These are phyloP conservation scores for Eumeta japonica DNA, from an alignment of 1,140 invertebrate genomes.

Conservation along the genomic window DNA sequence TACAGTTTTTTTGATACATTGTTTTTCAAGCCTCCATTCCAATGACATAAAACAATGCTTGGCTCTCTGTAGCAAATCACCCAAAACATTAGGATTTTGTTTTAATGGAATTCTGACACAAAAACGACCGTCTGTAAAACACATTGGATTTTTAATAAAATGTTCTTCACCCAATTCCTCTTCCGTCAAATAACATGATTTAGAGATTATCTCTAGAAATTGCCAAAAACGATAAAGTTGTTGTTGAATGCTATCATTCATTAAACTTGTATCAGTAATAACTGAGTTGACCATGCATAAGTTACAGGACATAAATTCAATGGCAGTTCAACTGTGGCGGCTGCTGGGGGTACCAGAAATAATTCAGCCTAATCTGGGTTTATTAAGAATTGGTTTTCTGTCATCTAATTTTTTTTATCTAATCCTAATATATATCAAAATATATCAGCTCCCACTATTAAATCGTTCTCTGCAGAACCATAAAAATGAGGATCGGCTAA, in stretches of 20 bases:
- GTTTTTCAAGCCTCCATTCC: slow-evolving; percentile 9
- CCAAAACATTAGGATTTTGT: slow-evolving; percentile 6
- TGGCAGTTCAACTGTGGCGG: too few species aligned
- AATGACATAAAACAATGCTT: slow-evolving; percentile 14
- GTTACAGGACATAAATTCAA: too few species aligned
- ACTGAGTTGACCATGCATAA: neutral
- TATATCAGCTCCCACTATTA: slow-evolving; percentile 17
- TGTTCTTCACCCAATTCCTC: slow-evolving; percentile 10
- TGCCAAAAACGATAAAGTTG: slow-evolving; percentile 4
- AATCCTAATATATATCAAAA: slow-evolving; percentile 15
- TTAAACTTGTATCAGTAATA: slow-evolving; percentile 3
- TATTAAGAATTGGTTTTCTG: slow-evolving; percentile 9
- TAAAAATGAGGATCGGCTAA: slow-evolving; percentile 16
- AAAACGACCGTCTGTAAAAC: slow-evolving; percentile 12
- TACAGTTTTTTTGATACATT: slow-evolving; percentile 9
- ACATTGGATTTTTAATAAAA: slow-evolving; percentile 12
- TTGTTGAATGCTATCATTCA: slow-evolving; percentile 8
- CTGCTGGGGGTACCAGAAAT: slow-evolving; percentile 12
- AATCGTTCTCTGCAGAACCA: slow-evolving; percentile 8
- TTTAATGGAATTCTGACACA: slow-evolving; percentile 15
- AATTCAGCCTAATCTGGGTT: slow-evolving; percentile 15
- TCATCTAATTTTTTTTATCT: slow-evolving; percentile 11
- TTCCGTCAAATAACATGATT: neutral
- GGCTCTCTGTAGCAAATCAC: slow-evolving; percentile 12
- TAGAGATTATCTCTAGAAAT: slow-evolving; percentile 1